These are phyloP conservation scores for Eulemur macaco DNA, from an alignment of 2,113 vertebrate genomes.

Conservation along the genomic window DNA sequence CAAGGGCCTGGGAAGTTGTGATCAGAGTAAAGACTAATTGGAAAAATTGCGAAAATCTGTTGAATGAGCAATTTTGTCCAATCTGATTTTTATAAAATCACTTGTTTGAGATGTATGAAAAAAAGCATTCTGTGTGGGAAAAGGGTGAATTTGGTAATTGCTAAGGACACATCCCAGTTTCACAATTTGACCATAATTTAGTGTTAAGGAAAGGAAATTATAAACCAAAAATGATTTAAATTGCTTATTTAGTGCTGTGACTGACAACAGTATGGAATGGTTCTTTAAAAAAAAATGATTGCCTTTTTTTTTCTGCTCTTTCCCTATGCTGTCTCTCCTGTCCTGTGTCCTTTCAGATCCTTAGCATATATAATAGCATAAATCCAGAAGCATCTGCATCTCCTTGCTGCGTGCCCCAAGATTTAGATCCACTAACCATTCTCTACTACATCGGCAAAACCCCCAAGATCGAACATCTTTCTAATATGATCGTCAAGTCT, in stretches of 20 bases:
- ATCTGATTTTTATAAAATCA: neutral
- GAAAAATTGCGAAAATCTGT: neutral
- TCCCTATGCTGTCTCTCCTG: neutral
- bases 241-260: neutral
- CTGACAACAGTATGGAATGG: neutral
- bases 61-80: neutral
- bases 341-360: conserved; percentile 86
- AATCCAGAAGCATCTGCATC: conserved; percentile 98
- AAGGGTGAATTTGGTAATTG: neutral
- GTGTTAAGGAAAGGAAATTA: neutral
- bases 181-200: neutral
- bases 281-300: neutral
- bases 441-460: conserved; percentile 98
- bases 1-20: neutral
- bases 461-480: conserved; percentile 98
- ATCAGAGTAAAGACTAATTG: neutral
- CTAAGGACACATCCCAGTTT: neutral
- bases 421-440: conserved; percentile 97
- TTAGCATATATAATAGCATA: conserved; percentile 96
- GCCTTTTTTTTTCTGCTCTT: neutral
- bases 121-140: neutral
- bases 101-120: neutral
- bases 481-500: conserved; percentile 99
- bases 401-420: conserved; percentile 97
- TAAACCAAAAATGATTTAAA: neutral